These are phyloP conservation scores for Platichthys flesus DNA, from an alignment of 2,113 vertebrate species.

Conservation along the genomic window DNA sequence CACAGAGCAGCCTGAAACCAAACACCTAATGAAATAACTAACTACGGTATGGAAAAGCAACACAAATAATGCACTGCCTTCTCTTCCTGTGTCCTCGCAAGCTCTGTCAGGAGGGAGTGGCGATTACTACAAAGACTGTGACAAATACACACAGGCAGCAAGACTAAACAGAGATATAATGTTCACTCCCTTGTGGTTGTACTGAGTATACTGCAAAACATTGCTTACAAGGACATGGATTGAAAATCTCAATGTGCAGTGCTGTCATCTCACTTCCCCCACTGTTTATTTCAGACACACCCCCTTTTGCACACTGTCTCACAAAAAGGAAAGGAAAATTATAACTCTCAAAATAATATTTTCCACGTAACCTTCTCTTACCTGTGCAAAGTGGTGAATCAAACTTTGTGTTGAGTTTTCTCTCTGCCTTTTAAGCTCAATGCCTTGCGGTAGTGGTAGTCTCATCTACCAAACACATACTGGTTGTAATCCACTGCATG, in stretches of 20 bases:
- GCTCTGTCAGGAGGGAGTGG: constrained; percentile 11
- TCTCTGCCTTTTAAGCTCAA: constrained; percentile 7
- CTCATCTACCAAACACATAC: constrained; percentile 60
- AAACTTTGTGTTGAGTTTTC: constrained; percentile 3
- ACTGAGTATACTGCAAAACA: constrained; percentile 18
- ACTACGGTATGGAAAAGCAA: constrained; percentile 2
- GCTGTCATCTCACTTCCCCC: constrained; percentile 46
- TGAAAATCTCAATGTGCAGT: constrained; percentile 14
- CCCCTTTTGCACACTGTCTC: constrained; percentile 76
- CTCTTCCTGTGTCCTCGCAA: constrained; percentile 32
- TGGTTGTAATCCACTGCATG: constrained; percentile 74
- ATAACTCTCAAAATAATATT: constrained; percentile 8
- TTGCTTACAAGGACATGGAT: constrained; percentile 11
- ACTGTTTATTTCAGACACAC: constrained; percentile 67
- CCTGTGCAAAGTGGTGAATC: constrained; percentile 36
- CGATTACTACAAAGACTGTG: constrained; percentile 13
- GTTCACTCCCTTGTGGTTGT: constrained; percentile 14
- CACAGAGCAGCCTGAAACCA: neutral
- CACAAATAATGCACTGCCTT: constrained; percentile 10
- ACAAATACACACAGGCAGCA: neutral
- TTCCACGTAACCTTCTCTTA: constrained; percentile 41
- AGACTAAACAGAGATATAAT: constrained; percentile 37
- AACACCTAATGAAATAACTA: constrained; percentile 7
- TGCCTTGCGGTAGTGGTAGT: constrained; percentile 39
- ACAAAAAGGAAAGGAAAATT: neutral